phyloP scores from a whole-genome alignment of 2,797 vertebrate genomes.

The Galaxias olidus region DNA sequence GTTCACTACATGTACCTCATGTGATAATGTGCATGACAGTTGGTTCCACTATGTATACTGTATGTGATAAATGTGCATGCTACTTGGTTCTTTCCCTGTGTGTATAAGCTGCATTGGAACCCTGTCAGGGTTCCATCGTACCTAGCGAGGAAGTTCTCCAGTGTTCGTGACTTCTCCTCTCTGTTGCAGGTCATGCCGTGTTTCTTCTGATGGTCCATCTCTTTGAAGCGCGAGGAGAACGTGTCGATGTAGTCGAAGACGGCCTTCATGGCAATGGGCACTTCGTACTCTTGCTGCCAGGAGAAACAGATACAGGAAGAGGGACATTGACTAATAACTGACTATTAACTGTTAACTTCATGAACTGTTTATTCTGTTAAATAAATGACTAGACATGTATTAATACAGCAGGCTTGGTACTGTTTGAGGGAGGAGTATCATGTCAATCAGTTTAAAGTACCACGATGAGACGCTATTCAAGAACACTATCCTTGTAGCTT shows the following conservation, averaged over 20 bases:
- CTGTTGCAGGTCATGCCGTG: conserved; percentile 81
- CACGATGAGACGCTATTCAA: no score
- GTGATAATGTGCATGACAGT: no score
- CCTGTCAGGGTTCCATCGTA: conserved; percentile 42
- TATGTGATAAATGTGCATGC: no score
- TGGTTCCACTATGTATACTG: no score
- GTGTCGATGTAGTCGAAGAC: conserved; percentile 87
- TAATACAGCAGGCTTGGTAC: no score
- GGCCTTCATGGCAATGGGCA: conserved; percentile 87
- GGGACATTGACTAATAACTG: not conserved
- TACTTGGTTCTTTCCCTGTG: no score
- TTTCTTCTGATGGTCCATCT: conserved; percentile 87
- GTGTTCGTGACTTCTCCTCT: conserved; percentile 84
- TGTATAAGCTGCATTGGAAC: no score
- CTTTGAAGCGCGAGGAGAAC: conserved; percentile 85
- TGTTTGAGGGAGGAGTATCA: no score
- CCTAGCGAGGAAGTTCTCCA: conserved; percentile 89
- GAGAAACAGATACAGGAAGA: not conserved
- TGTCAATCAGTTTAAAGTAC: no score
- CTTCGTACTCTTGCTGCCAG: conserved; percentile 87
- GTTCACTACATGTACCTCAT: no score
- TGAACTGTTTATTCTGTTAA: not conserved
- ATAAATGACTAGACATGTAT: no score
- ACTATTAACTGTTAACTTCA: not conserved
- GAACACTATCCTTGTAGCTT: no score